Conservation (phyloP, 37 sponge, comb jelly and placozoan species). For the Agelas oroides region DNA sequence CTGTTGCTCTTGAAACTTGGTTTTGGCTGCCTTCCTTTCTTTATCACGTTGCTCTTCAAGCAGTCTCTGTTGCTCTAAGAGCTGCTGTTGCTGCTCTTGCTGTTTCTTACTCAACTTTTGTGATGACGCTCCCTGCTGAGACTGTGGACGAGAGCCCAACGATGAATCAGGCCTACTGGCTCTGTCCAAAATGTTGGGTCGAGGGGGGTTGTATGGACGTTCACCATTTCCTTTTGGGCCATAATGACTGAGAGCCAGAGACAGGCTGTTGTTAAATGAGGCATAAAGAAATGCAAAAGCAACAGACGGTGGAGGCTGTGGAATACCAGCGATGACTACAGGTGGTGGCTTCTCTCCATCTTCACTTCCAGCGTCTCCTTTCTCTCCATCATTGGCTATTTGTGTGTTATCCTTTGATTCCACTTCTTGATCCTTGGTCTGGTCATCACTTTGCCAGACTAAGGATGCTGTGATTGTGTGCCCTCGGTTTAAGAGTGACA, state of each 20-base stretch:
- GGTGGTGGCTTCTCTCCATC: background rate
- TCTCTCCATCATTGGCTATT: background rate
- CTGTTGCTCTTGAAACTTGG: conserved; percentile 2
- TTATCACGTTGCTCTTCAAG: conserved; percentile 50
- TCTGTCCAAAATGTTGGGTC: conserved; percentile 21
- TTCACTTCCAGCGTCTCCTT: background rate
- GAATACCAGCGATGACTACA: conserved; percentile 2
- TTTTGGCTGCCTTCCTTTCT: conserved; percentile 30
- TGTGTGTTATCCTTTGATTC: background rate
- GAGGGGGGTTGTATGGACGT: conserved; percentile 34
- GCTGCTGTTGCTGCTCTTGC: conserved; percentile 62
- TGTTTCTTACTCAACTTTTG: conserved; percentile 73
- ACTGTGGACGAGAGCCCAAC: conserved; percentile 25
- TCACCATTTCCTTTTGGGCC: conserved; percentile 73
- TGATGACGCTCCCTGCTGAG: conserved; percentile 10
- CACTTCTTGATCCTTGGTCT: background rate
- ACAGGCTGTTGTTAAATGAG: conserved; percentile 32
- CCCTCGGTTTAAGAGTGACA: conserved; percentile 38
- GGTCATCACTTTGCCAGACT: too few relatives aligned
- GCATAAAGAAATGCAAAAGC: conserved; percentile 36
- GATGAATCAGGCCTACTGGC: conserved; percentile 2
- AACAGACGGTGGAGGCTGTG: conserved; percentile 47
- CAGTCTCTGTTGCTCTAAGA: conserved; percentile 61
- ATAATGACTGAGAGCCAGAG: conserved; percentile 61
- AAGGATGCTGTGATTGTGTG: conserved; percentile 12